Percentiles rank a stretch among this genome's conserved stretches.
These are phyloP conservation scores for Huso huso DNA, from an alignment of 2,797 vertebrate species.

Conservation along the genomic window DNA sequence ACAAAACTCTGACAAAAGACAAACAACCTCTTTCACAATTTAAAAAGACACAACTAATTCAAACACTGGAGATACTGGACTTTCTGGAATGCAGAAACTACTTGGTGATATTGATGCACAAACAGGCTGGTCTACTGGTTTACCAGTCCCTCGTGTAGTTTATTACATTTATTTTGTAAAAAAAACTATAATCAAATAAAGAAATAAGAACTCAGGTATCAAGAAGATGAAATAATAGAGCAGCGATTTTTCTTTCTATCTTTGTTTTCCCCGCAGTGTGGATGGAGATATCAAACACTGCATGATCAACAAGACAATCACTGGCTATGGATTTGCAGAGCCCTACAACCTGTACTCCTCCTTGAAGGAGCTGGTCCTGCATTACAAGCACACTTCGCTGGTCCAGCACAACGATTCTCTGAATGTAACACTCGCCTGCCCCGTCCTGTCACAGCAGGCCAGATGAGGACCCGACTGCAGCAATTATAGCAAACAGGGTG, in stretches of 20 bases:
- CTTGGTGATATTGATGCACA: no score
- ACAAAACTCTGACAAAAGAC: no score
- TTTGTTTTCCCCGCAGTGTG: constrained; percentile 50
- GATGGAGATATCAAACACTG: constrained; percentile 85
- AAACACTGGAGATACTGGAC: no score
- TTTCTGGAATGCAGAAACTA: no score
- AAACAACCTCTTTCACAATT: no score
- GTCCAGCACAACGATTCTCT: constrained; percentile 89
- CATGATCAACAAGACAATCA: constrained; percentile 80
- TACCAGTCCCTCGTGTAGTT: no score
- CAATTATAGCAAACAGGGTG: neutral
- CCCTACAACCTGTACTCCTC: constrained; percentile 87
- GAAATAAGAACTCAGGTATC: no score
- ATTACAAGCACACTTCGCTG: constrained; percentile 85
- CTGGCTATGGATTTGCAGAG: constrained; percentile 77
- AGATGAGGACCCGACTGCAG: constrained; percentile 31
- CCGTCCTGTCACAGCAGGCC: constrained; percentile 67
- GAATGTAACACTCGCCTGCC: constrained; percentile 80
- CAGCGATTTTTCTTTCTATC: neutral
- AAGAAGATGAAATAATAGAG: no score
- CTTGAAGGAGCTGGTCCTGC: constrained; percentile 82
- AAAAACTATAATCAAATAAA: no score
- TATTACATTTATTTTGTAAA: no score
- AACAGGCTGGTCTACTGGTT: no score
- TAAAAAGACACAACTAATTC: no score